These are phyloP conservation scores for Rhagonycha fulva DNA, from an alignment of 2,888 invertebrate genomes.

Conservation along the genomic window DNA sequence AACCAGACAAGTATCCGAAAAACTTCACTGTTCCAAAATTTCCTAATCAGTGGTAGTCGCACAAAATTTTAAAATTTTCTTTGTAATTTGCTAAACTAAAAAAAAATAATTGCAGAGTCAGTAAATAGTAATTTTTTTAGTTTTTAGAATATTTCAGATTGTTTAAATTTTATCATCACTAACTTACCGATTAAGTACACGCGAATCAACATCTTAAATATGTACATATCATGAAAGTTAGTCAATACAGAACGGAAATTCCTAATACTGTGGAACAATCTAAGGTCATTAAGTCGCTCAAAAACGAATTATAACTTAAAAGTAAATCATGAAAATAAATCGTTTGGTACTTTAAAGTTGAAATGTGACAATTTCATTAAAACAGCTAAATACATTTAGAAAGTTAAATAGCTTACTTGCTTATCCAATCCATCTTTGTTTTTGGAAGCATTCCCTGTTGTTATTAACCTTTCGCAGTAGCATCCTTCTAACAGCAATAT, in stretches of 20 bases:
- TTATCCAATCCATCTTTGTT: conserved; percentile 48
- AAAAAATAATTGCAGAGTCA: too few species aligned
- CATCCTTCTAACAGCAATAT: conserved; percentile 87
- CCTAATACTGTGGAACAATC: not conserved
- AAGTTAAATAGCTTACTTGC: conserved; percentile 41
- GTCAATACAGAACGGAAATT: not conserved
- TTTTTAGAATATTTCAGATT: not conserved
- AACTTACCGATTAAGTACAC: not conserved
- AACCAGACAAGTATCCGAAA: not conserved
- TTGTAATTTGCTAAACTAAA: too few species aligned
- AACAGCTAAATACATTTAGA: not conserved
- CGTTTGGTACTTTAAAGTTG: not conserved
- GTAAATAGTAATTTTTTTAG: too few species aligned
- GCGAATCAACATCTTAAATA: too few species aligned
- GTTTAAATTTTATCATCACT: not conserved
- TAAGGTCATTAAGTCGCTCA: not conserved
- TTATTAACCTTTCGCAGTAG: conserved; percentile 80
- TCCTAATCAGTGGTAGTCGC: too few species aligned
- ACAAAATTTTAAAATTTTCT: too few species aligned
- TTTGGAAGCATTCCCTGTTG: conserved; percentile 51
- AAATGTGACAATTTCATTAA: not conserved
- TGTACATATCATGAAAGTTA: too few species aligned
- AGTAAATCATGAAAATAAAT: not conserved
- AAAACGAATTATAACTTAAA: not conserved
- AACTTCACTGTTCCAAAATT: not conserved